These are phyloP conservation scores for Gnathonemus longibarbis DNA, from an alignment of 2,113 vertebrate species.

Conservation along the genomic window DNA sequence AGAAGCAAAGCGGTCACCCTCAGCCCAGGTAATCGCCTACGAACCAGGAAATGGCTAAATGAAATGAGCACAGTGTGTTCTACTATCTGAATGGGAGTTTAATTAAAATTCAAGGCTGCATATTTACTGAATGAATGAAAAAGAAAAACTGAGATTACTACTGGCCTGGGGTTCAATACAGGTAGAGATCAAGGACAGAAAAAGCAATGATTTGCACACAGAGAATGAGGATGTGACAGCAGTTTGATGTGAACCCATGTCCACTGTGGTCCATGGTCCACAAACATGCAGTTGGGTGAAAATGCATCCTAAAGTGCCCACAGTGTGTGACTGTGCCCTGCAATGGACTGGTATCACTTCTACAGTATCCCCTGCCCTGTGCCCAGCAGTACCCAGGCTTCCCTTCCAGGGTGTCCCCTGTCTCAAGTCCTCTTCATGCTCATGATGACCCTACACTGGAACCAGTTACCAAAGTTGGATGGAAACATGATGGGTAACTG, in stretches of 20 bases:
- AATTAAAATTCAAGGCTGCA: slow-evolving; percentile 19
- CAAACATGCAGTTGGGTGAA: background rate
- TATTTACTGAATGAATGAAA: slow-evolving; percentile 13
- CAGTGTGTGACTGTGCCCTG: background rate
- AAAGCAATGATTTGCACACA: background rate
- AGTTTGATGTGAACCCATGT: background rate
- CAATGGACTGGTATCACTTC: background rate
- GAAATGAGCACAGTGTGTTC: background rate
- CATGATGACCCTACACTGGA: background rate
- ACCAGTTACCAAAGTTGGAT: background rate
- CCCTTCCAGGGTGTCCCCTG: background rate
- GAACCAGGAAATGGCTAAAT: background rate
- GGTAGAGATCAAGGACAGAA: background rate
- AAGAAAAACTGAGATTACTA: background rate
- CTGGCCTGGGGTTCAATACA: background rate
- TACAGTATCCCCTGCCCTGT: background rate
- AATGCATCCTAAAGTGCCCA: background rate
- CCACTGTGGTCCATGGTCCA: background rate
- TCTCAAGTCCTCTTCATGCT: background rate
- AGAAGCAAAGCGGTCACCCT: background rate
- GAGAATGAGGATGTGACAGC: background rate
- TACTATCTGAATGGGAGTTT: slow-evolving; percentile 4
- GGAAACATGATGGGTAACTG: background rate
- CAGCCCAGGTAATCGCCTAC: too few species aligned
- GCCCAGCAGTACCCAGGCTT: background rate